These are phyloP conservation scores for Brachymystax lenok DNA, from an alignment of 2,797 vertebrate species.

Conservation along the genomic window DNA sequence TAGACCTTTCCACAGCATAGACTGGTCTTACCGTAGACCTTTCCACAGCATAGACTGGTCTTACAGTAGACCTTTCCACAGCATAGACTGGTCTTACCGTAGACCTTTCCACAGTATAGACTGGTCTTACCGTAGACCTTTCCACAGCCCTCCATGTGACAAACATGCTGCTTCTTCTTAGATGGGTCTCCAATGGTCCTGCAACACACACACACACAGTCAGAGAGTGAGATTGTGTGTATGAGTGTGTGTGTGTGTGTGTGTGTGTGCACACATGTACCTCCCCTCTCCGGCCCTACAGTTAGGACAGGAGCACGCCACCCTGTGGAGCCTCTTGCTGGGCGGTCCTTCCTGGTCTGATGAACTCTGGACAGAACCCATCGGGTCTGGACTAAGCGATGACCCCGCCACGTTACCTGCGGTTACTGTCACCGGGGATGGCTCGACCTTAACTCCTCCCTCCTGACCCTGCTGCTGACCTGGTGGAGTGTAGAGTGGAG, in stretches of 20 bases:
- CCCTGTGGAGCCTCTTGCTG: slow-evolving; percentile 92
- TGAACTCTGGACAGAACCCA: slow-evolving; percentile 91
- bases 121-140: slow-evolving; percentile 97
- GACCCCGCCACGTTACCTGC: slow-evolving; percentile 90
- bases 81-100: no score
- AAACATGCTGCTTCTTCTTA: slow-evolving; percentile 99
- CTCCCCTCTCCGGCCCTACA: slow-evolving; percentile 98
- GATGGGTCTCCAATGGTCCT: slow-evolving; percentile 93
- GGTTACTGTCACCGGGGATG: slow-evolving; percentile 90
- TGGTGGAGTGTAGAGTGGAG: slow-evolving; percentile 50
- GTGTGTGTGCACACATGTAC: slow-evolving; percentile 57
- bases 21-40: no score
- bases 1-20: no score
- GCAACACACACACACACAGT: slow-evolving; percentile 32
- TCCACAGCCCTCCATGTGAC: slow-evolving; percentile 98
- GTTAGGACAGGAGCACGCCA: slow-evolving; percentile 98
- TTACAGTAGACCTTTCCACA: no score
- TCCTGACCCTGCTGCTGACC: slow-evolving; percentile 96
- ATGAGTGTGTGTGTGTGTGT: no score
- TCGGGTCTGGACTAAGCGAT: slow-evolving; percentile 93
- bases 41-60: no score
- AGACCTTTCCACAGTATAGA: not conserved
- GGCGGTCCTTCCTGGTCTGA: slow-evolving; percentile 94
- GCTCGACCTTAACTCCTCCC: slow-evolving; percentile 89
- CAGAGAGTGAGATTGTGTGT: no score